These are phyloP conservation scores for Poecilia latipinna DNA, from an alignment of 2,113 vertebrate genomes.

Conservation along the genomic window DNA sequence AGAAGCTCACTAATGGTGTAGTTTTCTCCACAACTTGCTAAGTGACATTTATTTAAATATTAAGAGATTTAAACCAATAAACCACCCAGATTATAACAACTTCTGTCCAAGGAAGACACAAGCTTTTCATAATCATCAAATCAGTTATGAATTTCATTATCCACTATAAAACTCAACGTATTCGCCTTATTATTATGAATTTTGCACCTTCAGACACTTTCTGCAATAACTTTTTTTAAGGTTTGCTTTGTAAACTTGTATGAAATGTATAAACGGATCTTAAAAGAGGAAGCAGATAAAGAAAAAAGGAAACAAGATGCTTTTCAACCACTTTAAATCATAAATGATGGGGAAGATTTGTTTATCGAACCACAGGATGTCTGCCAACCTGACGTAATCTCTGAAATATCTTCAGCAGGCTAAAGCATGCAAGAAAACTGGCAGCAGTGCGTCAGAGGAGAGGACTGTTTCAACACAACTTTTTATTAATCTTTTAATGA, in stretches of 20 bases:
- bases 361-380: neutral
- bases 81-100: no score
- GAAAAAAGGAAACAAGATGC: no score
- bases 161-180: neutral
- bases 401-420: constrained; percentile 67
- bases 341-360: neutral
- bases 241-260: neutral
- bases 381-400: constrained; percentile 40
- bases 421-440: constrained; percentile 58
- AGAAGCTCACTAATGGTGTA: no score
- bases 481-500: neutral
- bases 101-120: neutral
- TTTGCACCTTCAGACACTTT: no score
- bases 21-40: neutral
- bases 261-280: no score
- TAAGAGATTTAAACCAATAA: no score
- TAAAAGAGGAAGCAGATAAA: neutral
- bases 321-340: neutral
- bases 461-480: constrained; percentile 2
- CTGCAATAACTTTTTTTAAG: neutral
- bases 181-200: neutral
- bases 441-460: neutral
- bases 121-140: neutral
- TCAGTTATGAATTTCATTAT: neutral
- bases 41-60: neutral